Base-by-base conservation (phyloP, 2,888 invertebrate genomes). In the Chymomyza fuscimana region DNA sequence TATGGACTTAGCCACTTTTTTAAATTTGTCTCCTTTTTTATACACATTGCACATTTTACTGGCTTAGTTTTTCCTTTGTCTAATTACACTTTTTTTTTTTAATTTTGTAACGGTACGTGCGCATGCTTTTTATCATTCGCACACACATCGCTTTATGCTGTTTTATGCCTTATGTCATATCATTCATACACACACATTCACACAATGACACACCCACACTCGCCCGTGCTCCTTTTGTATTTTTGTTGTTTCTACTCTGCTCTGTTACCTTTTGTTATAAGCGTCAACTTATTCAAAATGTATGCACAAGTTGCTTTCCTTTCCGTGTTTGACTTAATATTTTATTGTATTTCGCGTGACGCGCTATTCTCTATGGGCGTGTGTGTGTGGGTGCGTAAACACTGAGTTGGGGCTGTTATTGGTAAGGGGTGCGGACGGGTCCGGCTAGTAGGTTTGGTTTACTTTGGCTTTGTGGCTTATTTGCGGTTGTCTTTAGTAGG, bases 41-140 rank as follows among this genome's bases (percentile, higher is more conserved):
- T 29, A 25, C 16, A 25, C 19, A 12, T 54, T 56, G 54, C 63
- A 73, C 51, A 62, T 62, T 40, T 19, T 16, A 16, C 10, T 40
- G 61, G 46, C 46, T 62, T n/a, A 46, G 40, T 46, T 46, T n/a
- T 16, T 60, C 61, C 67, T 72, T 73, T 83, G 63, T 72, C 63
- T 76, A 78, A 74, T 82, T 79, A 71, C 70, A 63, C 10, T 59
- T 58, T 58, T 58, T 25, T 58, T 10, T 22, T 32, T 32, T 32
- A 32, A 32, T 9, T 7, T 32, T 15, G 58, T 58, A 58, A 58
- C 58, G 58, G 58, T 58, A 58, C 10, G 58, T 58, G 58, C 58
- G 58, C 58, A 58, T 58, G 58, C 10, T 12, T 25, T 58, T 58
- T 58, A 12, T 25, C 22, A 19, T 46, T 12, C 40, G 12, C 10